These are phyloP conservation scores for Rhynchopsitta pachyrhyncha DNA, from an alignment of 2,113 vertebrate species.

Conservation along the genomic window DNA sequence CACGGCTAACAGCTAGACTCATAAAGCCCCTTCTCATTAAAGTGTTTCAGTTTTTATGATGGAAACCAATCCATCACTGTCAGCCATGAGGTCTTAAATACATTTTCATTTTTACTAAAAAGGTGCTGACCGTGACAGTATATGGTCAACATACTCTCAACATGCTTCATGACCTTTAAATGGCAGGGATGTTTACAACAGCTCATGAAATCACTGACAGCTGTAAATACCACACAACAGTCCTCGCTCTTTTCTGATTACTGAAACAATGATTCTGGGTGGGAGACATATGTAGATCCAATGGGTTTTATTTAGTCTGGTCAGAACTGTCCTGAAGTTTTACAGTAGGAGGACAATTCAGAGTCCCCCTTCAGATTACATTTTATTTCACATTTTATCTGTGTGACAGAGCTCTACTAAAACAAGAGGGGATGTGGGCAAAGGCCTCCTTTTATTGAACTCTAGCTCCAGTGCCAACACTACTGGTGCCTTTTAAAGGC, in stretches of 20 bases:
- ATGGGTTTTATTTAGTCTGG: background rate
- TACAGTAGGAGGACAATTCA: background rate
- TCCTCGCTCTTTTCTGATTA: background rate
- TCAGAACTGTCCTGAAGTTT: background rate
- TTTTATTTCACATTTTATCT: background rate
- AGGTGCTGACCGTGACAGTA: background rate
- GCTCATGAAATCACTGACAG: conserved; percentile 20
- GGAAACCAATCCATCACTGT: conserved; percentile 47
- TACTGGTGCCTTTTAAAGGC: background rate
- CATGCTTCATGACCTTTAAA: background rate
- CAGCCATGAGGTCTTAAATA: conserved; percentile 12
- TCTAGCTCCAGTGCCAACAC: background rate
- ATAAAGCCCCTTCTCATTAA: conserved; percentile 60
- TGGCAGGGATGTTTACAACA: conserved; percentile 33
- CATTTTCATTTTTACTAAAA: conserved; percentile 32
- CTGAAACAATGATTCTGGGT: background rate
- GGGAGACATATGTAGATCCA: background rate
- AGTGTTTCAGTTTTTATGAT: conserved; percentile 57
- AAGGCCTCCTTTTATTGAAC: background rate
- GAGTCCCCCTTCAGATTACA: background rate
- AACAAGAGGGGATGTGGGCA: background rate
- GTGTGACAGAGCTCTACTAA: background rate
- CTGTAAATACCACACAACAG: conserved; percentile 10
- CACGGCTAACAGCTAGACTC: conserved; percentile 37
- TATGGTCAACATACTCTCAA: background rate